These are phyloP conservation scores for Catharus minimus DNA, from an alignment of 2,113 vertebrate genomes.

Conservation along the genomic window DNA sequence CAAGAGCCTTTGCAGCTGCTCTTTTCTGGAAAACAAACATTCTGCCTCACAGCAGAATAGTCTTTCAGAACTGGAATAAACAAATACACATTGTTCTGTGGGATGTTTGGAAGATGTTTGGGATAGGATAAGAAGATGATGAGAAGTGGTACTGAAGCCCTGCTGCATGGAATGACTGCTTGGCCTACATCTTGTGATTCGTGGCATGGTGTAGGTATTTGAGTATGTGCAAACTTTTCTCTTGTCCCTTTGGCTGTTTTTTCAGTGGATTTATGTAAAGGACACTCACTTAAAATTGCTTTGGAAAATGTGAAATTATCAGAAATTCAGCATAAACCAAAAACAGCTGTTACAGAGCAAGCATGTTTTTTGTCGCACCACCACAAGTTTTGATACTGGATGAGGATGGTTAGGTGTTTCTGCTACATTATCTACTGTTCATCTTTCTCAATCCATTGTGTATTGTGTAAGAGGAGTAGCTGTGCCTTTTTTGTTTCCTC, in stretches of 20 bases:
- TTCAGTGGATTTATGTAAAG: constrained; percentile 9
- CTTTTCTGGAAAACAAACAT: constrained; percentile 46
- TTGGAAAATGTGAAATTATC: constrained; percentile 36
- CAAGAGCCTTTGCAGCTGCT: constrained; percentile 63
- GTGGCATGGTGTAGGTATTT: not conserved
- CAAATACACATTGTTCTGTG: constrained; percentile 30
- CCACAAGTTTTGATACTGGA: constrained; percentile 7
- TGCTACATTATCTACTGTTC: constrained; percentile 44
- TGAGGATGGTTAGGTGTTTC: constrained; percentile 24
- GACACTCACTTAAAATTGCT: constrained; percentile 37
- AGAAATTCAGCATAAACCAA: constrained; percentile 23
- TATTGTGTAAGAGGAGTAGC: constrained; percentile 28
- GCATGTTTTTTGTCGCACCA: not conserved
- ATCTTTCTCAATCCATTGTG: constrained; percentile 5
- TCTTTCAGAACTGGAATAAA: constrained; percentile 28
- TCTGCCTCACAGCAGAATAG: constrained; percentile 17
- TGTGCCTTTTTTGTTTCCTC: not conserved
- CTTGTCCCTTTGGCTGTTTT: not conserved
- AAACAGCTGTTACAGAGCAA: constrained; percentile 26
- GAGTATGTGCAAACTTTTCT: not conserved
- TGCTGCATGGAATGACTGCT: not conserved
- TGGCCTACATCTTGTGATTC: not conserved
- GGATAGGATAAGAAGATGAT: not conserved
- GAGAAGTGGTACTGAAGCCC: not conserved
- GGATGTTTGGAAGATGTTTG: constrained; percentile 9